Evolutionary conservation across 2,888 invertebrate species (phyloP), one percentile per base, ranked within the genome.

Genomic region (Colostygia pectinataria): DNA sequence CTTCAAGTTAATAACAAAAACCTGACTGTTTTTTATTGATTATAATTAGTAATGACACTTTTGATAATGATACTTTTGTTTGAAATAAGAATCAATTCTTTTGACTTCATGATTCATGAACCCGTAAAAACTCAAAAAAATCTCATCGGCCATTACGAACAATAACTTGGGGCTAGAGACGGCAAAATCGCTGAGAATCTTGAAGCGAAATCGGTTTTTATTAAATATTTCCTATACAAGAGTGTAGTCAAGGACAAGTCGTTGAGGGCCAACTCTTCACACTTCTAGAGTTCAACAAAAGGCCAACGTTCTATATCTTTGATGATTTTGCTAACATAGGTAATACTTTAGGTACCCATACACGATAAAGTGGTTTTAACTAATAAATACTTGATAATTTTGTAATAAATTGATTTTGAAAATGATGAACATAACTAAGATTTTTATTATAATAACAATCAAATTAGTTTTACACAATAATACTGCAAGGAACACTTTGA

Each of bases 131-230:
- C 52, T 58, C 50, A 57, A 54, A 56, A 57, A 54, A 55, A 55
- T 52, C 49, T 52, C 45, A 29, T 54, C 54, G 52, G 41, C 54
- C 43, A 56, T 57, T 50, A 51, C 44, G 54, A 51, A 58, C 54
- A 56, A 60, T 58, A 60, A 56, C 59, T 54, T 40, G 59, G 51
- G 53, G 37, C 53, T 20, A 12, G 58, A 57, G 50, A 63, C 63
- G 69, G 63, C 59, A 61, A 69, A 70, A 68, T 67, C 65, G 71
- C 53, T 42, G 60, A 52, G 61, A 55, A 59, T 68, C 68, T 68
- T 62, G 64, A 67, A 67, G 60, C 41, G 63, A 73, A 68, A 68
- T 67, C 65, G 64, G 56, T 65, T 68, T 69, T 71, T 70, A 74
- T 71, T 67, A 71, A 70, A 70, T 70, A 71, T 67, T 68, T 72